A percentile compares a stretch with the other conserved stretches of the same genome.
phyloP scores from a whole-genome alignment of 2,888 invertebrate genomes.

The Invenusta paracnida region DNA sequence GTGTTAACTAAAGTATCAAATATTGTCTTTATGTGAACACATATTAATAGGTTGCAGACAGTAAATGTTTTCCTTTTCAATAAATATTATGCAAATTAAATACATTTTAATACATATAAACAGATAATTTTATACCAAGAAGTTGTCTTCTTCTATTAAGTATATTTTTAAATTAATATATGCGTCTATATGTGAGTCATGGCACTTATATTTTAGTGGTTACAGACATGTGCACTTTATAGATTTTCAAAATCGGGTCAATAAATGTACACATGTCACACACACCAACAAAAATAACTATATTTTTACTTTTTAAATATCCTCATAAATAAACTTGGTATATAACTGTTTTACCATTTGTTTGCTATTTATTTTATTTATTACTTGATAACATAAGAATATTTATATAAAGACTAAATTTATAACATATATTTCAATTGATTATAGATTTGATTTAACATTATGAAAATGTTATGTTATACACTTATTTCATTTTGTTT shows the following conservation, averaged over 20 bases:
- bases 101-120: background rate
- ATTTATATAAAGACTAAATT: background rate
- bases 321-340: background rate
- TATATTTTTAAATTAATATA: background rate
- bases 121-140: background rate
- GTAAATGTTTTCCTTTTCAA: background rate
- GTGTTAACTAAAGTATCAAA: background rate
- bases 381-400: background rate
- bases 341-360: background rate
- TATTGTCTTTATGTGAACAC: background rate
- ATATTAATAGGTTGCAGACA: background rate
- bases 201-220: background rate
- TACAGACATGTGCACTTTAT: background rate
- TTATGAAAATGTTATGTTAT: background rate
- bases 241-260: background rate
- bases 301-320: background rate
- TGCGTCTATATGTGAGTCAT: background rate
- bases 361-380: background rate
- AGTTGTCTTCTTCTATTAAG: background rate
- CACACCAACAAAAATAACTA: background rate
- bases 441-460: background rate
- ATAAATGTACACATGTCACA: background rate
- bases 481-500: background rate
- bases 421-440: background rate
- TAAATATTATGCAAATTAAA: background rate